phyloP scores from a whole-genome alignment of 2,888 invertebrate genomes.

The Notocelia uddmanniana region DNA sequence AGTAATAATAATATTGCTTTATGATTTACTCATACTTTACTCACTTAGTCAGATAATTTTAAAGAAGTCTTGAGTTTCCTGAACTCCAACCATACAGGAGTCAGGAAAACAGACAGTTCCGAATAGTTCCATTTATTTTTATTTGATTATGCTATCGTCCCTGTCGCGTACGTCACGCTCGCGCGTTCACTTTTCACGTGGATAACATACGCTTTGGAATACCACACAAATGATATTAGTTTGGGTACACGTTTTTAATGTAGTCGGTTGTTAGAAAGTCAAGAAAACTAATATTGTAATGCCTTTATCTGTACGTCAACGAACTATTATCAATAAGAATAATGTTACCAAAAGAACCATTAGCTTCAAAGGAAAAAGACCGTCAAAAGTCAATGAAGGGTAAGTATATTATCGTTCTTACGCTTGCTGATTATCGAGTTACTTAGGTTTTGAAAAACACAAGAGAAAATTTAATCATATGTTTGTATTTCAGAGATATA shows the following conservation, averaged over 20 bases:
- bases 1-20: no score
- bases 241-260: not conserved
- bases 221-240: no score
- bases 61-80: no score
- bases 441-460: not conserved
- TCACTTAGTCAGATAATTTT: no score
- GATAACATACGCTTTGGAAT: not conserved
- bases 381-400: conserved; percentile 73
- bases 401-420: conserved; percentile 52
- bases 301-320: conserved; percentile 78
- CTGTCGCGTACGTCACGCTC: no score
- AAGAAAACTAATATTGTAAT: conserved; percentile 53
- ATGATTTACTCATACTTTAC: no score
- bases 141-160: no score
- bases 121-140: no score
- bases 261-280: not conserved
- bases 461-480: not conserved
- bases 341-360: conserved; percentile 72
- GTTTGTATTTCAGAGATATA: conserved; percentile 68
- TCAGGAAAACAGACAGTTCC: no score
- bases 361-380: conserved; percentile 73
- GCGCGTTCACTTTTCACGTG: not conserved
- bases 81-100: no score
- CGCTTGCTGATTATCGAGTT: not conserved
- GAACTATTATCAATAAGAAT: conserved; percentile 80